Percentiles rank a stretch among this genome's conserved stretches.
Evolutionary conservation across 2,888 invertebrate species (phyloP).

Genomic region (Abrostola triplasia): DNA sequence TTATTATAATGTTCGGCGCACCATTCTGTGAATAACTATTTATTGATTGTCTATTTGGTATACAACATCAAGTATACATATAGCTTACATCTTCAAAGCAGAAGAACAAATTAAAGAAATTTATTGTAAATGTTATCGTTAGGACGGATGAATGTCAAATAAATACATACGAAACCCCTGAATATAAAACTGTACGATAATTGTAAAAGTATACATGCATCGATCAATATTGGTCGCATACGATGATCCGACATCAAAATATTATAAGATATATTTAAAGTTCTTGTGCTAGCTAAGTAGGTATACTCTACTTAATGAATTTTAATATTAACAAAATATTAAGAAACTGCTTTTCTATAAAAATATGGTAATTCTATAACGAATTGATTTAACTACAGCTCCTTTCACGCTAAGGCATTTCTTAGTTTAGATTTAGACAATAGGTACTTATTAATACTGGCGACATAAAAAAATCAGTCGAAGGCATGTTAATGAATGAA

Average conservation of each 20-base stretch:
- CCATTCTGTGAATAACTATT: too few relatives aligned
- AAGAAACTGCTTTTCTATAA: conserved; percentile 47
- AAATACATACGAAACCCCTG: neutral
- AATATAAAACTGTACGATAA: neutral
- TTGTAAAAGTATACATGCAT: too few relatives aligned
- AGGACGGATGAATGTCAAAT: neutral
- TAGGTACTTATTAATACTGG: conserved; percentile 41
- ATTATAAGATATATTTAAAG: conserved; percentile 8
- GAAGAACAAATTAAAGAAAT: neutral
- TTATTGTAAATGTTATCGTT: neutral
- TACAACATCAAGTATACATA: too few relatives aligned
- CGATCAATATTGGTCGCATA: neutral
- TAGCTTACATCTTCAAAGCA: neutral
- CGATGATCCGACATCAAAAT: neutral
- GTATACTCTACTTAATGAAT: conserved; percentile 29
- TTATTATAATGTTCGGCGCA: too few relatives aligned
- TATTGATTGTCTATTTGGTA: too few relatives aligned
- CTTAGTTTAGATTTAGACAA: conserved; percentile 40
- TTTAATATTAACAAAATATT: conserved; percentile 41
- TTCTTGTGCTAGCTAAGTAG: conserved; percentile 6
- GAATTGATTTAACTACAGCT: conserved; percentile 48
- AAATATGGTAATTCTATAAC: conserved; percentile 55
- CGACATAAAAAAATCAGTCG: conserved; percentile 46
- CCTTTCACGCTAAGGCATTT: conserved; percentile 39
- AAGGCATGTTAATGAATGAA: conserved; percentile 28